phyloP scores from a whole-genome alignment of 2,888 invertebrate species.

The Nomada flava region DNA sequence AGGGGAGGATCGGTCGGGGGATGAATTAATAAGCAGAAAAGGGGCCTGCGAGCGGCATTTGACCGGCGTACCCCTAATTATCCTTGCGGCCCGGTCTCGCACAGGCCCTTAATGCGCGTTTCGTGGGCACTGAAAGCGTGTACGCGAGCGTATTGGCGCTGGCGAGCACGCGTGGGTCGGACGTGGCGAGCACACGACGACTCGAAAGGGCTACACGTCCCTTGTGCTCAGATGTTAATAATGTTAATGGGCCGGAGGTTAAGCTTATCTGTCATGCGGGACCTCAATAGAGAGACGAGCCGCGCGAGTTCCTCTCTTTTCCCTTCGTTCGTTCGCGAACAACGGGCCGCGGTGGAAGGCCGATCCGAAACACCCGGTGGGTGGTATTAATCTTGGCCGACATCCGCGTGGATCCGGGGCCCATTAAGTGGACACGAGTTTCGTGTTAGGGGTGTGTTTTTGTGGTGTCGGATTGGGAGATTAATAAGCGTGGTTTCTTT shows the following conservation, averaged over 20 bases:
- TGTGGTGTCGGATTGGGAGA: constrained; percentile 4
- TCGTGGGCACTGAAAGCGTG: constrained; percentile 65
- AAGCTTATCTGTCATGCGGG: constrained; percentile 79
- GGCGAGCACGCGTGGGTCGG: constrained; percentile 71
- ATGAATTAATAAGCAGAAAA: constrained; percentile 71
- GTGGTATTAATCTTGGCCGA: constrained; percentile 67
- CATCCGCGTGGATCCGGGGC: constrained; percentile 54
- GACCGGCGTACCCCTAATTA: constrained; percentile 73
- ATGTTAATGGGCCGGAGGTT: constrained; percentile 79
- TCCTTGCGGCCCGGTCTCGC: constrained; percentile 65
- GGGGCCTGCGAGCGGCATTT: constrained; percentile 57
- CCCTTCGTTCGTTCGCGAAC: constrained; percentile 42
- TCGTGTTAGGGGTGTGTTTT: constrained; percentile 47
- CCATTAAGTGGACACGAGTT: constrained; percentile 61
- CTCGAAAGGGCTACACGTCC: constrained; percentile 38
- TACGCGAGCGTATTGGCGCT: constrained; percentile 57
- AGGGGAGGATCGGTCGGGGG: constrained; percentile 48
- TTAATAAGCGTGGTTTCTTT: constrained; percentile 38
- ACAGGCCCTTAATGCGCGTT: constrained; percentile 65
- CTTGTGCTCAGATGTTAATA: constrained; percentile 78
- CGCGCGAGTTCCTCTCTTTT: constrained; percentile 38
- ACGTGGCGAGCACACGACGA: constrained; percentile 62
- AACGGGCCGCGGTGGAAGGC: constrained; percentile 47
- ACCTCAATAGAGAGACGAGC: constrained; percentile 76
- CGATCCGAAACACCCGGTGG: constrained; percentile 64